phyloP scores from a whole-genome alignment of 2,888 invertebrate genomes.

The Agrilus cyanescens region DNA sequence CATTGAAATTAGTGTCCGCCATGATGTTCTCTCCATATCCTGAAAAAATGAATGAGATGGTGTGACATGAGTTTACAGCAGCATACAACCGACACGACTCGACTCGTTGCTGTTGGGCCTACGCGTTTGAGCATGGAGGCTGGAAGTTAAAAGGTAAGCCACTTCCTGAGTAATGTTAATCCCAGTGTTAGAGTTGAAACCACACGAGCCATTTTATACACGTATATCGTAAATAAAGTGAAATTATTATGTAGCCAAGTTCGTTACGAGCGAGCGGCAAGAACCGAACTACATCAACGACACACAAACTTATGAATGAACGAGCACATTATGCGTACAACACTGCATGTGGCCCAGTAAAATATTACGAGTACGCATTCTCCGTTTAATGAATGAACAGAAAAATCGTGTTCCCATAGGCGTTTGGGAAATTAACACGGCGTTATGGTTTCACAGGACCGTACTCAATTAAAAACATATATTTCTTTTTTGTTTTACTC shows the following conservation, averaged over 20 bases:
- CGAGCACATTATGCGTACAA: conserved; percentile 21
- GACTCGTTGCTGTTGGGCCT: conserved; percentile 7
- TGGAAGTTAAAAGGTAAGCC: conserved; percentile 17
- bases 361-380: conserved; percentile 25
- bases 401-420: conserved; percentile 19
- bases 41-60: conserved; percentile 34
- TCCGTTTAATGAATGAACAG: conserved; percentile 22
- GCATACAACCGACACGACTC: conserved; percentile 9
- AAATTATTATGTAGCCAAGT: background rate
- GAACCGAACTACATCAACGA: conserved; percentile 8
- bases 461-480: too few species aligned
- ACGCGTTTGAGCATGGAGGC: conserved; percentile 17
- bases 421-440: conserved; percentile 4
- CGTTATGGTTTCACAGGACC: too few species aligned
- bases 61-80: conserved; percentile 26
- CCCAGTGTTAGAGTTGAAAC: conserved; percentile 9
- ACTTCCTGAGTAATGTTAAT: conserved; percentile 18
- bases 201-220: conserved; percentile 5
- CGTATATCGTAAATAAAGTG: conserved; percentile 1
- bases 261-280: conserved; percentile 9
- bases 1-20: conserved; percentile 83
- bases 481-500: too few species aligned
- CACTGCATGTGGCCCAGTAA: conserved; percentile 20
- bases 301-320: conserved; percentile 27
- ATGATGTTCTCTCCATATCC: conserved; percentile 68